Evolutionary conservation across 2,113 vertebrate species (phyloP), one percentile per base, ranked within the genome.

Genomic region (Odocoileus hemionus): DNA sequence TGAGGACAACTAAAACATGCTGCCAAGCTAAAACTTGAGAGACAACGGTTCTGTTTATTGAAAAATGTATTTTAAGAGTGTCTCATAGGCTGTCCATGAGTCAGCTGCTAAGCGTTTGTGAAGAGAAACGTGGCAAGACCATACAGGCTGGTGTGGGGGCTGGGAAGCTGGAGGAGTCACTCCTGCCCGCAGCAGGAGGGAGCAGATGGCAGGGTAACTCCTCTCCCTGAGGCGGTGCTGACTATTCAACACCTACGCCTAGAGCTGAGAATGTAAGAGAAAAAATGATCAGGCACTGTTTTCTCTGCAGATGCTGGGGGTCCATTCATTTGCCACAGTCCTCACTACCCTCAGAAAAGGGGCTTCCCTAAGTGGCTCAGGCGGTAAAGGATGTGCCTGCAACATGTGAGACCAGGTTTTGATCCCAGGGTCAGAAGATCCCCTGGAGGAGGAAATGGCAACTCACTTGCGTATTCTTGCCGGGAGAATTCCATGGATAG

Each of bases 1-100:
- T 30, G 17, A 79, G 89, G 54, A 83, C 19, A 43, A 89, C 89
- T 93, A 70, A 52, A 74, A 67, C 0, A 9, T 14, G 39, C 54
- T 64, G 84, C 91, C 92, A 89, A 89, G 92, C 86, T 61, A 88
- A 94, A 97, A 95, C 57, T 25, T 94, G 94, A 97, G 95, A 96
- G 94, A 82, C 33, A 80, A 95, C 95, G 87, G 52, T 95, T 94
- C 84, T 96, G 91, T 91, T 94, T 92, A 96, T 67, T 98, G 94
- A 92, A 74, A 76, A 76, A 54, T 39, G 23, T 96, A 95, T 97
- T 94, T 97, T 92, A 84, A 93, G 80, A 60, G 85, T 50, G 76
- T 93, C 95, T 88, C 84, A 55, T 39, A 96, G 89, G 57, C 74
- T 96, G 84, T 91, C 89, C 86, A 15, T 91, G 96, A 96, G 70